These are phyloP conservation scores for Zaprionus taronus DNA, from an alignment of 1,140 invertebrate genomes.

Conservation along the genomic window DNA sequence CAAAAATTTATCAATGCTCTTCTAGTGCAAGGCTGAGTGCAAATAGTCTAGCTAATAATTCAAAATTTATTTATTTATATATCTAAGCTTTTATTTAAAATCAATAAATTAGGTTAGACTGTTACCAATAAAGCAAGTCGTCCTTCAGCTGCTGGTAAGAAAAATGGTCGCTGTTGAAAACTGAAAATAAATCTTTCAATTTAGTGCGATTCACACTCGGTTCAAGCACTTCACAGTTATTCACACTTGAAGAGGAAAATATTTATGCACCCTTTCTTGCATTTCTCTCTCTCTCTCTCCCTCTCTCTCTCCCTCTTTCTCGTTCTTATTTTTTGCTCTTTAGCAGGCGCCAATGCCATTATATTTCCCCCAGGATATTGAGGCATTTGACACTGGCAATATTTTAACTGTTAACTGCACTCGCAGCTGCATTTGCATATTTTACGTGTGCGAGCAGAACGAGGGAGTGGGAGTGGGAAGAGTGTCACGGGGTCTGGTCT, in stretches of 20 bases:
- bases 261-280: constrained; percentile 23
- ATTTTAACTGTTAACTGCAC: constrained; percentile 71
- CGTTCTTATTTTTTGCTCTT: not conserved
- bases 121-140: not conserved
- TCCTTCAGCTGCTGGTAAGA: constrained; percentile 2
- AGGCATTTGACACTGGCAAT: constrained; percentile 63
- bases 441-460: constrained; percentile 33
- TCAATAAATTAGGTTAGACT: not conserved
- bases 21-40: no score
- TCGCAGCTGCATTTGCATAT: constrained; percentile 66
- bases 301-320: not conserved
- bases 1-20: no score
- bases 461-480: not conserved
- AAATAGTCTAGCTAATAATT: no score
- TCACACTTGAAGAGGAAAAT: constrained; percentile 37
- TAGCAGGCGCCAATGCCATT: constrained; percentile 41
- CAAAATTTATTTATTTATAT: no score
- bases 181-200: constrained; percentile 23
- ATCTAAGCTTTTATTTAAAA: constrained; percentile 47
- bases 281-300: not conserved
- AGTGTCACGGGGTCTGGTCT: constrained; percentile 35
- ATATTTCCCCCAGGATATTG: constrained; percentile 58
- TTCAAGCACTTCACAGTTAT: constrained; percentile 20
- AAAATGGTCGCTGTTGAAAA: constrained; percentile 1
- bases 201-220: constrained; percentile 7